Conservation (phyloP, 2,113 vertebrate genomes). For the Pseudopipra pipra region DNA sequence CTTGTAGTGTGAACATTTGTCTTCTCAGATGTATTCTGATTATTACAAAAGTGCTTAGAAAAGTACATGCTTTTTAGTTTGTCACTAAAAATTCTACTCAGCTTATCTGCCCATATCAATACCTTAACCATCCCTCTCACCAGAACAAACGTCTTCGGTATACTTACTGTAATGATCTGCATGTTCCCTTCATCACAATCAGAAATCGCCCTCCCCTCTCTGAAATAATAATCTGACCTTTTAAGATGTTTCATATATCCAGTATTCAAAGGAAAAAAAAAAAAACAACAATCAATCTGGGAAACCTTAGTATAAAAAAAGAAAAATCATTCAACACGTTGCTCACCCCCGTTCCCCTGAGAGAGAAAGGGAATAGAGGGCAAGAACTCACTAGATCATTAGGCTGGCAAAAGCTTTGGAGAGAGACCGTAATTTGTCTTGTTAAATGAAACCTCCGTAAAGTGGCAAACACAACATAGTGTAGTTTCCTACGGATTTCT, state of each 20-base stretch:
- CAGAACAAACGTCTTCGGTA: background rate
- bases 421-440: conserved; percentile 24
- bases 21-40: background rate
- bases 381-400: background rate
- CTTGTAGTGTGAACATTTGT: background rate
- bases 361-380: background rate
- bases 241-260: conserved; percentile 3
- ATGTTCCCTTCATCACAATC: conserved; percentile 25
- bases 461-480: conserved; percentile 28
- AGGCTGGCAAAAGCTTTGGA: conserved; percentile 23
- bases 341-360: background rate
- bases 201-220: background rate
- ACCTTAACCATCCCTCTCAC: background rate
- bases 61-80: conserved; percentile 47
- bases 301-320: conserved; percentile 11
- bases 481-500: background rate
- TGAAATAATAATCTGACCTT: conserved; percentile 39
- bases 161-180: conserved; percentile 41
- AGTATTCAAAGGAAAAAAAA: conserved; percentile 19
- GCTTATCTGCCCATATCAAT: background rate
- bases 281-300: background rate
- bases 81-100: conserved; percentile 46
- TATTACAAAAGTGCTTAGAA: conserved; percentile 67
- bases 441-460: conserved; percentile 46
- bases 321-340: background rate